Evolutionary conservation across 2,113 vertebrate species (phyloP).

Genomic region (Microcebus ravelobensis): DNA sequence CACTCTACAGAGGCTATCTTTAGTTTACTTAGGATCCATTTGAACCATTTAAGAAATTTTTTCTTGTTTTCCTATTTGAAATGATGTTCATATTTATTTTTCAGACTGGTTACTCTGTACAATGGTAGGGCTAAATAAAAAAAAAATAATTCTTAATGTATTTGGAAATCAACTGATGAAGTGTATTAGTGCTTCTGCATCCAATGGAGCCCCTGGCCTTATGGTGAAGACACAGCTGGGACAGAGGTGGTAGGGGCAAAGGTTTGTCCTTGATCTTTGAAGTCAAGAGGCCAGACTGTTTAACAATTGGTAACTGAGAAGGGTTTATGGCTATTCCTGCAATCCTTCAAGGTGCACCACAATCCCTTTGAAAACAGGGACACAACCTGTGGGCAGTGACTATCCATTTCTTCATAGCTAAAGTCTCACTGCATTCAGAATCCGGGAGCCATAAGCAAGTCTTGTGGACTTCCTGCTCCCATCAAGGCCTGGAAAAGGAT

Average conservation of each 20-base stretch:
- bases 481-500: neutral
- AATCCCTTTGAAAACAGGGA: neutral
- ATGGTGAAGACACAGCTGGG: neutral
- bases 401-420: neutral
- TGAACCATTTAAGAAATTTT: neutral
- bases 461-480: neutral
- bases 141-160: neutral
- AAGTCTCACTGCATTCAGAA: constrained; percentile 15
- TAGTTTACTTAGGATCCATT: neutral
- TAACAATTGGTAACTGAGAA: neutral
- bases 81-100: constrained; percentile 35
- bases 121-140: neutral
- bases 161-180: neutral
- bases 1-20: neutral
- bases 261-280: neutral
- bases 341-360: neutral
- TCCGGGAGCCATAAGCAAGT: neutral
- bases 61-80: constrained; percentile 54
- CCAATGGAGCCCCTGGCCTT: neutral
- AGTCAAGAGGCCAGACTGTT: neutral
- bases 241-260: neutral
- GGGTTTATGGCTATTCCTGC: neutral
- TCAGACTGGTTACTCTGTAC: neutral
- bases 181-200: neutral
- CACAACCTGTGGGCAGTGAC: neutral